phyloP scores from a whole-genome alignment of 2,888 invertebrate species.

The Alentia gelatinosa region DNA sequence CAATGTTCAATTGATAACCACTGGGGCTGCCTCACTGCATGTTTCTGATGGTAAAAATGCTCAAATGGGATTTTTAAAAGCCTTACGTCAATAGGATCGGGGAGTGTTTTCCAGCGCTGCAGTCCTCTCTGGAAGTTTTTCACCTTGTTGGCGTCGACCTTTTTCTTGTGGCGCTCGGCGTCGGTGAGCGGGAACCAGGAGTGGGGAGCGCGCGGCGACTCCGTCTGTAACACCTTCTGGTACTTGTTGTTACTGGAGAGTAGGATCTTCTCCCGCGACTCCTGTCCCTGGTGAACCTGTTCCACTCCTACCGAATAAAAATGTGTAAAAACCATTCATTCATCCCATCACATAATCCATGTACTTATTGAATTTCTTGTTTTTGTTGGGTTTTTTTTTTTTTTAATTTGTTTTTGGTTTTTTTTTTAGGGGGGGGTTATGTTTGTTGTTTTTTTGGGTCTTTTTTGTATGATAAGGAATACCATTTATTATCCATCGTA shows the following conservation, averaged over 20 bases:
- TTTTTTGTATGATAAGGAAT: too few relatives aligned
- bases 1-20: too few relatives aligned
- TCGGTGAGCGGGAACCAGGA: conserved; percentile 70
- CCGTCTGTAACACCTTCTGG: conserved; percentile 71
- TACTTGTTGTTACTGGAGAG: conserved; percentile 75
- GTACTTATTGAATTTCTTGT: too few relatives aligned
- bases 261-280: conserved; percentile 68
- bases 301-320: too few relatives aligned
- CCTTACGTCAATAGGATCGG: conserved; percentile 77
- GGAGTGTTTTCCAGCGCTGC: conserved; percentile 75
- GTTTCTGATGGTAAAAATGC: background rate
- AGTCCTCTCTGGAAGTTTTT: conserved; percentile 69
- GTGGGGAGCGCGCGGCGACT: conserved; percentile 71
- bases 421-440: too few relatives aligned
- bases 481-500: too few relatives aligned
- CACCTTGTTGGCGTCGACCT: conserved; percentile 57
- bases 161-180: conserved; percentile 62
- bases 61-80: background rate
- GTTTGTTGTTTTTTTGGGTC: too few relatives aligned
- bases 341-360: too few relatives aligned
- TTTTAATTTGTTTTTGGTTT: too few relatives aligned
- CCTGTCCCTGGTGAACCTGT: conserved; percentile 69
- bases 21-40: too few relatives aligned
- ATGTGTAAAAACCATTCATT: too few relatives aligned
- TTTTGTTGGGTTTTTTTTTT: too few relatives aligned